Evolutionary conservation across 23 tunicate genomes (phyloP).

Genomic region (Trididemnum miniatum): DNA sequence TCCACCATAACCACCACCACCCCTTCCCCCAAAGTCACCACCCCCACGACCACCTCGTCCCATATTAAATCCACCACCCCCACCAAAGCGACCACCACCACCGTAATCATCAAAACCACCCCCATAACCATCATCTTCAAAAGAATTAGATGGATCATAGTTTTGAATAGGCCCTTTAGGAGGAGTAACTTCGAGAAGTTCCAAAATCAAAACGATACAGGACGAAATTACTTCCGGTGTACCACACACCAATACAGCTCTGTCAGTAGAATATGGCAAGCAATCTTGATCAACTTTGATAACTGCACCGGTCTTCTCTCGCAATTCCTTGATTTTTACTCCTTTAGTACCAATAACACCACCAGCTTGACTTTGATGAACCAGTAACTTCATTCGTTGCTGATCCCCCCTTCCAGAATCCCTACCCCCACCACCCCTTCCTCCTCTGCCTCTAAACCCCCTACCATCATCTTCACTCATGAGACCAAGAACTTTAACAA

Average conservation of each 20-base stretch:
- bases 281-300: slow-evolving; percentile 87
- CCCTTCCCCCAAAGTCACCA: slow-evolving; percentile 45
- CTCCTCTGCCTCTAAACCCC: slow-evolving; percentile 15
- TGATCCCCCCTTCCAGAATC: slow-evolving; percentile 30
- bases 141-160: slow-evolving; percentile 53
- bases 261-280: slow-evolving; percentile 78
- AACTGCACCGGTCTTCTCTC: slow-evolving; percentile 87
- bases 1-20: slow-evolving; percentile 52
- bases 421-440: slow-evolving; percentile 19
- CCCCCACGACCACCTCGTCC: slow-evolving; percentile 59
- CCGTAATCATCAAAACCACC: slow-evolving; percentile 48
- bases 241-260: slow-evolving; percentile 75
- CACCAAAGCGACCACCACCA: slow-evolving; percentile 45
- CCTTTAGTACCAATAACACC: slow-evolving; percentile 85
- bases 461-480: slow-evolving; percentile 32
- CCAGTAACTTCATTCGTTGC: slow-evolving; percentile 59
- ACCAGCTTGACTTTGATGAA: slow-evolving; percentile 93
- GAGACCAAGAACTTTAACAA: slow-evolving; percentile 53
- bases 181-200: slow-evolving; percentile 73
- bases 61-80: slow-evolving; percentile 43
- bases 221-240: slow-evolving; percentile 74
- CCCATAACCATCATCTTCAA: slow-evolving; percentile 38
- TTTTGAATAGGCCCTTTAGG: slow-evolving; percentile 86
- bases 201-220: slow-evolving; percentile 81
- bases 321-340: slow-evolving; percentile 78